Base-by-base conservation (phyloP, 2,888 invertebrate species). In the Drosophila mimica region DNA sequence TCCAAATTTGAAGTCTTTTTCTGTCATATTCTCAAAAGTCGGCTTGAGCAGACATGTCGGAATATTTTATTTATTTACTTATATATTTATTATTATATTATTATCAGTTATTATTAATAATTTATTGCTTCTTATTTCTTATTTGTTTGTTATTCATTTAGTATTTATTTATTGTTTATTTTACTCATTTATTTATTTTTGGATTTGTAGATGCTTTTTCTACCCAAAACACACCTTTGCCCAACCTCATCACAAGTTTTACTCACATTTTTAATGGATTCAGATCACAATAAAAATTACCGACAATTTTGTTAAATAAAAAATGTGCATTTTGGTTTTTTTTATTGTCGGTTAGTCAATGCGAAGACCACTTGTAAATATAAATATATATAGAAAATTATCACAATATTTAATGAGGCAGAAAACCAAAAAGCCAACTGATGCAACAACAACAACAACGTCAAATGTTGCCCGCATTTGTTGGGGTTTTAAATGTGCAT, bases 311-410 rank as follows among this genome's bases (percentile, higher is more conserved):
- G 11, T n/a, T 9, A 11, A 20, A 11, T 40, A n/a, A 11, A 40
- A 40, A 40, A 40, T 20, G 9, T 20, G 25, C 43, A 11, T 4
- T 28, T 28, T 4, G 8, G 25, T 34, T 6, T 11, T n/a, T 75
- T 79, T 70, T 49, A 57, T 69, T 57, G 71, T 25, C 64, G 69
- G 82, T 76, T 76, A 76, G 46, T 77, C 79, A 74, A 40, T 80
- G 73, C 31, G 13, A 49, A 89, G 81, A 81, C 81, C 88, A 82
- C 88, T 84, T 88, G 81, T 75, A 89, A 82, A 89, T 83, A 88
- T 89, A 84, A 82, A 88, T 83, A 87, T 88, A 89, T 87, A 83
- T 90, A 81, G 75, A 68, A 85, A 88, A 89, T 89, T 88, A 88
- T 83, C 90, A 76, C 81, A 88, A 88, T 87, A 84, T 86, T 86